Conservation (phyloP, 2,888 invertebrate genomes). For the Masnerella sp. region DNA sequence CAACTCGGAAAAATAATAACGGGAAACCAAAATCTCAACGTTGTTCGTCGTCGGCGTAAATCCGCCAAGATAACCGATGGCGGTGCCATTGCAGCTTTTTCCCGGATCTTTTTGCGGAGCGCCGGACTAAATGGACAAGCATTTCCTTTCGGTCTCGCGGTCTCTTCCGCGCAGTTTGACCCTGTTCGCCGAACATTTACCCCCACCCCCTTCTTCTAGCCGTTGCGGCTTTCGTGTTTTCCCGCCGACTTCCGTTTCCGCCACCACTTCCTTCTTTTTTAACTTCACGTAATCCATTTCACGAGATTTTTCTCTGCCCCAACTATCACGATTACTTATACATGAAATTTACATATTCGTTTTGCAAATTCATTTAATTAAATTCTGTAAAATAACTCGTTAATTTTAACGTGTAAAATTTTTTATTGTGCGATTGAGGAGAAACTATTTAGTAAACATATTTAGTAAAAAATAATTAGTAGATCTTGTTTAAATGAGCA, state of each 20-base stretch:
- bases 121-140: slow-evolving; percentile 59
- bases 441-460: too few relatives aligned
- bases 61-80: slow-evolving; percentile 40
- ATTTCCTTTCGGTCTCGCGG: slow-evolving; percentile 60
- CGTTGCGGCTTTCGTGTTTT: slow-evolving; percentile 55
- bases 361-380: too few relatives aligned
- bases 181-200: slow-evolving; percentile 63
- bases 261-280: slow-evolving; percentile 24
- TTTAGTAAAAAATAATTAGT: too few relatives aligned
- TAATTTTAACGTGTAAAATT: background rate
- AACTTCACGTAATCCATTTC: too few relatives aligned
- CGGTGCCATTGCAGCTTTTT: slow-evolving; percentile 57
- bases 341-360: too few relatives aligned
- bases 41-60: too few relatives aligned
- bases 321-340: too few relatives aligned
- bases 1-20: too few relatives aligned
- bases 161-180: slow-evolving; percentile 61
- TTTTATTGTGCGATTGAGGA: too few relatives aligned
- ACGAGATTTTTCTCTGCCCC: background rate
- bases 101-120: slow-evolving; percentile 47
- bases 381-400: too few relatives aligned
- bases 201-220: slow-evolving; percentile 45
- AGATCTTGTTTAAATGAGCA: too few relatives aligned
- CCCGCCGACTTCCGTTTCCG: slow-evolving; percentile 41
- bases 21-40: too few relatives aligned